Evolutionary conservation across 2,797 vertebrate genomes (phyloP), one percentile per base, ranked within the genome.

Genomic region (Natrix natrix): DNA sequence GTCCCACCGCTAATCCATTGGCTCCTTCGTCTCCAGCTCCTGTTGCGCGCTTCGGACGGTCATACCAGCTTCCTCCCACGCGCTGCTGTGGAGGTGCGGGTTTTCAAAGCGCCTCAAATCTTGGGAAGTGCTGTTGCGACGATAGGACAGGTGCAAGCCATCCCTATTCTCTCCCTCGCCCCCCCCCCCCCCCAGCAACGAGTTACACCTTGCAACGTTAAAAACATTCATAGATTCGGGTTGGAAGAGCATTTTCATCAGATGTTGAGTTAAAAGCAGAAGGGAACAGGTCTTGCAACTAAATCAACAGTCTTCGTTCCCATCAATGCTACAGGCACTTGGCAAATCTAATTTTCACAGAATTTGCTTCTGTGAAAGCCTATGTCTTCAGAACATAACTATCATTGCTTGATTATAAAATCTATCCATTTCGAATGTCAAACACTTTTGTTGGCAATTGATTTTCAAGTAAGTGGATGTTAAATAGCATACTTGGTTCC

Each of bases 91-190:
- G n/a, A 48, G 48, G 26, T 8, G 43, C 69, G 7, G 69, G 74
- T 11, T 43, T 83, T 48, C 43, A 5, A 83, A 83, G 20, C 11
- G 20, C 43, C 78, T 83, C 22, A 2, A 52, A 48, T 8, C 1
- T 1, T 32, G 22, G 17, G 66, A 66, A 8, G 43, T 43, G 2
- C 3, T 3, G 11, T 4, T 0, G 52, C 0, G 0, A 86, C 0
- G 74, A 43, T 24, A 24, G 37, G 74, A 43, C 37, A 22, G 43
- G 20, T 83, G 78, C 78, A 24, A 17, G 16, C 6, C 7, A 17
- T 14, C 11, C 66, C 13, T 5, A 11, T 4, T 52, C 5, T 52
- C 16, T 17, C 16, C 5, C 57, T 3, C 0, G 0, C 56, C 56
- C 13, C 56, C 2, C 59, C 22, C 60, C 22, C 60, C 0, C 3